Conservation (phyloP, 2,113 vertebrate species). For the Oncorhynchus tshawytscha region DNA sequence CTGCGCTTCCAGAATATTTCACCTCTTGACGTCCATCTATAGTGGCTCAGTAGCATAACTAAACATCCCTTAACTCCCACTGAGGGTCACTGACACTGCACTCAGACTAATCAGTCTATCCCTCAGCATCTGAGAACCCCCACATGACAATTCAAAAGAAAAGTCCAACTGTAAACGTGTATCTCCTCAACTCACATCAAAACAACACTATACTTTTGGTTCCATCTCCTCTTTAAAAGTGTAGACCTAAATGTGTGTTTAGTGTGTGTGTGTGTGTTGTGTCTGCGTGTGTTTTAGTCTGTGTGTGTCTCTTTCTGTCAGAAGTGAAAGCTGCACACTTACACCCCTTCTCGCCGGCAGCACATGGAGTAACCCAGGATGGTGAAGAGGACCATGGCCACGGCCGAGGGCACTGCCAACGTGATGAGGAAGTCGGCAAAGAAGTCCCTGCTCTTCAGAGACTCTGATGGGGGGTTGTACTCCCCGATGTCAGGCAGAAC, state of each 20-base stretch:
- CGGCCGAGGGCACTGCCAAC: slow-evolving; percentile 90
- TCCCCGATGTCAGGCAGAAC: slow-evolving; percentile 93
- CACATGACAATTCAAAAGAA: neutral
- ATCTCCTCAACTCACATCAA: no score
- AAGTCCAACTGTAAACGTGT: no score
- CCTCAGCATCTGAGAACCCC: neutral
- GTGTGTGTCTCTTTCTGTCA: neutral
- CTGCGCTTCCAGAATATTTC: slow-evolving; percentile 59
- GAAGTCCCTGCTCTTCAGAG: slow-evolving; percentile 91
- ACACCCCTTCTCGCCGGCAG: slow-evolving; percentile 98
- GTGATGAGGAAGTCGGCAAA: slow-evolving; percentile 94
- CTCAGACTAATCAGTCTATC: no score
- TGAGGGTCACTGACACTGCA: neutral
- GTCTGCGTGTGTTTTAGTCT: no score
- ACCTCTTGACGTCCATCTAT: neutral
- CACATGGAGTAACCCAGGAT: slow-evolving; percentile 97
- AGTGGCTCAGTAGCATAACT: neutral
- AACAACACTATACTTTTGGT: no score
- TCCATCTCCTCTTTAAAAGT: no score
- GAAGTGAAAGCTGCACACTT: slow-evolving; percentile 73
- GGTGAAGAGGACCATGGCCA: slow-evolving; percentile 92
- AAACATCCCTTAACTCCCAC: neutral
- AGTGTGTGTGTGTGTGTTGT: no score
- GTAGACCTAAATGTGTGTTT: no score
- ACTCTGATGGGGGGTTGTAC: slow-evolving; percentile 90